These are phyloP conservation scores for Trachemys scripta DNA, from an alignment of 2,113 vertebrate species.

Conservation along the genomic window DNA sequence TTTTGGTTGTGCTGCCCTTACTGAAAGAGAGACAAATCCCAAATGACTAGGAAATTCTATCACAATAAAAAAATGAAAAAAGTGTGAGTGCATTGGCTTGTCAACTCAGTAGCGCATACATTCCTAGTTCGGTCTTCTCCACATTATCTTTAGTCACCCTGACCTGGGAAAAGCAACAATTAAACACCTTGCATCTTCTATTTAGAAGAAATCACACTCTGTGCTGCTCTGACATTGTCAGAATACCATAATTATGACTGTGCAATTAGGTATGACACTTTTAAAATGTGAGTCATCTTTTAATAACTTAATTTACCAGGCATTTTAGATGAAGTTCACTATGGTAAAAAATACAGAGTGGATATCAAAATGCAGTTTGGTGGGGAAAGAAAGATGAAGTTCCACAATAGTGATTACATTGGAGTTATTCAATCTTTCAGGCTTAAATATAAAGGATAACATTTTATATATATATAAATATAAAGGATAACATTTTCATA, in stretches of 20 bases:
- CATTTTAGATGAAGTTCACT: not conserved
- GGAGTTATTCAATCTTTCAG: not conserved
- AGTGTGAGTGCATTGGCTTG: not conserved
- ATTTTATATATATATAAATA: not conserved
- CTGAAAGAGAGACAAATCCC: not conserved
- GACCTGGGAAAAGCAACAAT: not conserved
- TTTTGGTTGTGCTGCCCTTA: not conserved
- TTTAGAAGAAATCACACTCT: conserved; percentile 38
- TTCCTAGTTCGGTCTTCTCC: not conserved
- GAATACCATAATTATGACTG: conserved; percentile 49
- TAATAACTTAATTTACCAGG: conserved; percentile 36
- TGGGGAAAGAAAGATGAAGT: not conserved
- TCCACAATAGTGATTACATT: not conserved
- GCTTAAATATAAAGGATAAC: not conserved
- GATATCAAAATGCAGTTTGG: not conserved
- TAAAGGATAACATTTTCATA: not conserved
- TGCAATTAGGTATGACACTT: conserved; percentile 67
- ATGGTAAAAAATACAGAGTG: not conserved
- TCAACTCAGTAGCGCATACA: not conserved
- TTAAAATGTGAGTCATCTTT: conserved; percentile 34
- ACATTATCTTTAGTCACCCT: not conserved
- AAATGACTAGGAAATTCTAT: accelerated
- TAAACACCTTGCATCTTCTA: not conserved
- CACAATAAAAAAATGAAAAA: not conserved
- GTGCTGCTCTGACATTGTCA: conserved; percentile 31